phyloP scores from a whole-genome alignment of 2,113 vertebrate species.

The Poeciliopsis occidentalis region DNA sequence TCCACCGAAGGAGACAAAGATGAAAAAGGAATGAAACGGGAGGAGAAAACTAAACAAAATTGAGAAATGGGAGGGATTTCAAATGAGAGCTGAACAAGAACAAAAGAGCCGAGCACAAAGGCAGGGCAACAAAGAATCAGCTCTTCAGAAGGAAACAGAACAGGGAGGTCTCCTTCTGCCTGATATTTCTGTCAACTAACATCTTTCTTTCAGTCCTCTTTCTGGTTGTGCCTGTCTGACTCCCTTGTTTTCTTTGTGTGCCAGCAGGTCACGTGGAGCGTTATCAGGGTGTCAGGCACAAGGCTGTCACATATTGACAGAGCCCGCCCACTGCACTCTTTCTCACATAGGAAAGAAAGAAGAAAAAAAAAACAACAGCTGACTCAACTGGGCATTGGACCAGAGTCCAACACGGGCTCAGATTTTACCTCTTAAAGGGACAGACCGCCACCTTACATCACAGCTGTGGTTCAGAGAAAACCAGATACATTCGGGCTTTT shows the following conservation, averaged over 20 bases:
- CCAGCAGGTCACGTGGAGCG: slow-evolving; percentile 61
- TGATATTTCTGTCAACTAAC: slow-evolving; percentile 36
- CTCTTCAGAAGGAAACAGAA: slow-evolving; percentile 33
- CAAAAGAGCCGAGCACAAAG: slow-evolving; percentile 22
- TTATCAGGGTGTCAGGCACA: slow-evolving; percentile 74
- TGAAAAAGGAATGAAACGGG: neutral
- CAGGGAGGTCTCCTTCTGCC: slow-evolving; percentile 26
- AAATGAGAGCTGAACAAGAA: slow-evolving; percentile 15
- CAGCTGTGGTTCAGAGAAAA: slow-evolving; percentile 55
- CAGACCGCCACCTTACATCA: slow-evolving; percentile 54
- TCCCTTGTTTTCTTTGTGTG: slow-evolving; percentile 61
- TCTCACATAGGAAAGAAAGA: neutral
- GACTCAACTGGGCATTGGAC: slow-evolving; percentile 51
- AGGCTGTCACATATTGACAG: slow-evolving; percentile 72
- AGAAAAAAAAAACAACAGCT: neutral
- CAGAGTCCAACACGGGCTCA: slow-evolving; percentile 40
- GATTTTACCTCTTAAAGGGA: slow-evolving; percentile 51
- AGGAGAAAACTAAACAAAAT: slow-evolving; percentile 11
- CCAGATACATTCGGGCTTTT: slow-evolving; percentile 43
- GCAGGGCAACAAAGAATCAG: slow-evolving; percentile 23
- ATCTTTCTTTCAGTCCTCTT: slow-evolving; percentile 42
- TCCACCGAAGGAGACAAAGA: slow-evolving; percentile 13
- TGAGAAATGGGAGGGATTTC: slow-evolving; percentile 31
- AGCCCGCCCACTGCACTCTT: slow-evolving; percentile 41
- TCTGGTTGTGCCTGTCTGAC: slow-evolving; percentile 51